Percentiles rank a stretch among this genome's conserved stretches.
Conservation (phyloP, 2,888 invertebrate species). For the Lasioglossum calceatum region DNA sequence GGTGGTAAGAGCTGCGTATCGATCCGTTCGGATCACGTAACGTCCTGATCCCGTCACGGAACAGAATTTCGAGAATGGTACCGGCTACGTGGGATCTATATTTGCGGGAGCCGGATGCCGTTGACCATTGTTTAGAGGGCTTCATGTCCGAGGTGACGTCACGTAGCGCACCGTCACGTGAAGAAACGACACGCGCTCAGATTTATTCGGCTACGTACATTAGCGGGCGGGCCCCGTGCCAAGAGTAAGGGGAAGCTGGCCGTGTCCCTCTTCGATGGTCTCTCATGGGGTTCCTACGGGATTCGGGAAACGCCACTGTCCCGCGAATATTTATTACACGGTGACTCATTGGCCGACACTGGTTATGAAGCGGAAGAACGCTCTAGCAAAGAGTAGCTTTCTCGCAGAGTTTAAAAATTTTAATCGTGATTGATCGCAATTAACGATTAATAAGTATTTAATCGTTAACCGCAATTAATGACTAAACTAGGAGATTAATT, state of each 20-base stretch:
- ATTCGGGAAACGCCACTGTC: background rate
- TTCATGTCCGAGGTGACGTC: slow-evolving; percentile 26
- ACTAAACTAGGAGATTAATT: too few species aligned
- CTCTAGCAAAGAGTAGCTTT: background rate
- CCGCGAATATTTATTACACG: background rate
- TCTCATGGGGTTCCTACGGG: background rate
- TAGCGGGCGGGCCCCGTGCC: slow-evolving; percentile 27
- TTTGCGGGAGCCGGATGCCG: slow-evolving; percentile 1
- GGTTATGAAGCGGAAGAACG: background rate
- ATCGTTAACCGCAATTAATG: too few species aligned
- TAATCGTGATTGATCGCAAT: too few species aligned
- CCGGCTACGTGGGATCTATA: background rate
- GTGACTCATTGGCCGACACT: background rate
- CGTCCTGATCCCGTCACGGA: background rate
- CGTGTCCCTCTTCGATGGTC: slow-evolving; percentile 1
- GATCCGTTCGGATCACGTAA: background rate
- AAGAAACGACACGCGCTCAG: slow-evolving; percentile 32
- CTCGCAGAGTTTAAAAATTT: too few species aligned
- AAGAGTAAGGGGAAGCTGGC: slow-evolving; percentile 12
- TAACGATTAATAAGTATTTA: too few species aligned
- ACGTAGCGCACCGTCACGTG: slow-evolving; percentile 3
- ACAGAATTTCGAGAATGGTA: background rate
- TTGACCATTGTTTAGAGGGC: background rate
- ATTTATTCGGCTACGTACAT: slow-evolving; percentile 23
- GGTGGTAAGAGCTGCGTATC: background rate